Evolutionary conservation across 2,888 invertebrate genomes (phyloP), one percentile per base, ranked within the genome.

Genomic region (Syritta pipiens): DNA sequence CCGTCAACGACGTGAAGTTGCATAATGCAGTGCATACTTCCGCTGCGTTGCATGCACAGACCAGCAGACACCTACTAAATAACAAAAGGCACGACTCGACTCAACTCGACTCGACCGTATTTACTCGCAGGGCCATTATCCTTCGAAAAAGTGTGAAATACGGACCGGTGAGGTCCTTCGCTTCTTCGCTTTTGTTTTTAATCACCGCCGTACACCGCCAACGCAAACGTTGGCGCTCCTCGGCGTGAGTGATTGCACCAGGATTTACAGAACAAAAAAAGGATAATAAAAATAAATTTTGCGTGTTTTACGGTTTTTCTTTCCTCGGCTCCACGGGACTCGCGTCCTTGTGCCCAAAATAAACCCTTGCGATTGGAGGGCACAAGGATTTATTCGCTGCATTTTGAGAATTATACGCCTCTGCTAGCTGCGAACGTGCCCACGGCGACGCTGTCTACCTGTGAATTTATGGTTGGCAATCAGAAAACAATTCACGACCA

Each of bases 251-350:
- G 32, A 44, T 65, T 44, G 44, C 19, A 44, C 12, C 3, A 42
- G 44, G 53, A 63, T 51, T 63, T 44, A 37, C 53, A 37, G 37
- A 5, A 1, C n/a, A n/a, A n/a, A 42, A 19, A 20, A 51, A 60
- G 59, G 72, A 72, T 65, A 72, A 77, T 77, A 77, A 67, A 77
- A 72, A 77, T 72, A 67, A 72, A 77, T 77, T 77, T 67, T 67
- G 72, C 72, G 72, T 72, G 59, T 72, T 72, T 77, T 72, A 77
- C 22, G 65, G 53, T 28, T 51, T 32, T 69, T 55, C 32, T 53
- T 57, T 46, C 26, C n/a, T n/a, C n/a, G n/a, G n/a, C n/a, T n/a
- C n/a, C n/a, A n/a, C n/a, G n/a, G n/a, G n/a, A n/a, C n/a, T n/a
- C n/a, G n/a, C n/a, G n/a, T n/a, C n/a, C n/a, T n/a, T n/a, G n/a